phyloP scores from a whole-genome alignment of 2,797 vertebrate species.

The Margarornis squamiger region DNA sequence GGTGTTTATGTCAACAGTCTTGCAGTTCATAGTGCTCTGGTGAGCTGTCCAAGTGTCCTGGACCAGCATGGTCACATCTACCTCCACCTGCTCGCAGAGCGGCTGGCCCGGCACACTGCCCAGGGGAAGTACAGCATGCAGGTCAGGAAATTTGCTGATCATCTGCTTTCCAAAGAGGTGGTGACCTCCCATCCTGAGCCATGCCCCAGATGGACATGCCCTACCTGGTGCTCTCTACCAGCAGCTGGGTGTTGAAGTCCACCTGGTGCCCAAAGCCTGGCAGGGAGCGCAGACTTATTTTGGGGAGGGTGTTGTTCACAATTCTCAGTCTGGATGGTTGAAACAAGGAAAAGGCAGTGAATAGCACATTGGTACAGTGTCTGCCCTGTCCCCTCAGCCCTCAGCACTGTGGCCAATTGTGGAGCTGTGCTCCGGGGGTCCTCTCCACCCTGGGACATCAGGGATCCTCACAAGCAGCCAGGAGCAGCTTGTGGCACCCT shows the following conservation, averaged over 20 bases:
- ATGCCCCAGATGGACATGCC: rapidly evolving
- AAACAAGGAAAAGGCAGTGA: neutral
- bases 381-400: neutral
- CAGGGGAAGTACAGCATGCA: rapidly evolving
- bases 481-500: neutral
- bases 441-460: neutral
- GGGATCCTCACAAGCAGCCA: neutral
- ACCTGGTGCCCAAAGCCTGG: conserved; percentile 68
- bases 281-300: conserved; percentile 60
- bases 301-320: conserved; percentile 65
- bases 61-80: conserved; percentile 42
- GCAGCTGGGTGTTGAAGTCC: conserved; percentile 67
- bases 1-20: conserved; percentile 37
- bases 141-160: neutral
- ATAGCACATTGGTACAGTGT: rapidly evolving
- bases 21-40: conserved; percentile 6
- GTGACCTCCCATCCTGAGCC: rapidly evolving
- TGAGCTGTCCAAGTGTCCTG: neutral
- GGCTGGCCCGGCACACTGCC: neutral
- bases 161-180: neutral
- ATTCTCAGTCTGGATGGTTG: conserved; percentile 62
- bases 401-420: rapidly evolving
- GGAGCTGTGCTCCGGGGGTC: rapidly evolving
- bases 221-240: conserved; percentile 66
- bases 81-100: conserved; percentile 52